A percentile compares a stretch with the other conserved stretches of the same genome.
Evolutionary conservation across 2,113 vertebrate genomes (phyloP).

Genomic region (Nothoprocta perdicaria): DNA sequence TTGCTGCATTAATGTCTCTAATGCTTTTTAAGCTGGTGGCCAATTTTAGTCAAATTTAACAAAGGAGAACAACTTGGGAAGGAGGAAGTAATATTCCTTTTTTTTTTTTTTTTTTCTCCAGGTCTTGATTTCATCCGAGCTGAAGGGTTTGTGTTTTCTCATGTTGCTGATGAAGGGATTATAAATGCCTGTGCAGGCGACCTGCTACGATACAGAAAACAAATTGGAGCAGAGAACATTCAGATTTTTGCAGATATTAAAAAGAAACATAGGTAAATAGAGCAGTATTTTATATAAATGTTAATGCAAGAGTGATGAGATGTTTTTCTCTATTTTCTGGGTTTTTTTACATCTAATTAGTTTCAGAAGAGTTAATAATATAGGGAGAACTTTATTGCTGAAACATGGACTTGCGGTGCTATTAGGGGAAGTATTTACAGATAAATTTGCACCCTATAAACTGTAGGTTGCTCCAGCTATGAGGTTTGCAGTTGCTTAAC

Average conservation of each 20-base stretch:
- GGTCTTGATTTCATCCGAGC: conserved; percentile 85
- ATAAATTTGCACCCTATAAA: conserved; percentile 13
- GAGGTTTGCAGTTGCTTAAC: conserved; percentile 11
- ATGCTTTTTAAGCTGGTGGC: not conserved
- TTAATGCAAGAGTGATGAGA: not conserved
- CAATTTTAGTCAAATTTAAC: not conserved
- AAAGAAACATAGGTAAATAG: conserved; percentile 90
- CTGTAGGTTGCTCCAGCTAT: conserved; percentile 7
- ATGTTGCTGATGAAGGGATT: conserved; percentile 85
- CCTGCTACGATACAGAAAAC: conserved; percentile 83
- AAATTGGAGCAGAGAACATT: conserved; percentile 83
- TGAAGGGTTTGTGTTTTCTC: conserved; percentile 85
- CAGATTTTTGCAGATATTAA: conserved; percentile 91
- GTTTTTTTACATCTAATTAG: not conserved
- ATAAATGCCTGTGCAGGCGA: conserved; percentile 83
- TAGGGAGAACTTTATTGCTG: not conserved
- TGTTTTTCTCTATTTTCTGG: not conserved
- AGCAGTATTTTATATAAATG: not conserved
- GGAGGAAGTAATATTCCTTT: not conserved
- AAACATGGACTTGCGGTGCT: not conserved
- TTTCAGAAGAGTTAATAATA: not conserved
- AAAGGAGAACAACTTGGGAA: not conserved
- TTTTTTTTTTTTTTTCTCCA: conserved; percentile 25
- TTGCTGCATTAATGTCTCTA: not conserved
- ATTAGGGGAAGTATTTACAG: not conserved